Conservation (phyloP, 2,797 vertebrate genomes). For the Nannoperca australis region DNA sequence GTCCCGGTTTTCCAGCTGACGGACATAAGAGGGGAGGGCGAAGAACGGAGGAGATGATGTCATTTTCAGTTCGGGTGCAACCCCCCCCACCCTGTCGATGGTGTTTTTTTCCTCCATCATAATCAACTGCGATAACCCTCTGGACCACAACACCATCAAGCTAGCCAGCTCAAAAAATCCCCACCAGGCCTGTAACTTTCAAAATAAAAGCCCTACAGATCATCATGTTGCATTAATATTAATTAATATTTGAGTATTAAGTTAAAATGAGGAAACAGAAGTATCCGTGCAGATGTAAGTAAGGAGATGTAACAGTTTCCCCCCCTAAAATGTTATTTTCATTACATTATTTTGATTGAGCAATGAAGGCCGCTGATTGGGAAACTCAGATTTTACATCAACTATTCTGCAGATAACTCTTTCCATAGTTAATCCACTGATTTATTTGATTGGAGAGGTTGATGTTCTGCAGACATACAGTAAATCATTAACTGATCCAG, state of each 20-base stretch:
- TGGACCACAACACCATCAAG: slow-evolving; percentile 41
- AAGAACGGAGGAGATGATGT: slow-evolving; percentile 67
- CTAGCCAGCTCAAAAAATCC: slow-evolving; percentile 4
- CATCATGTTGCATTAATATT: background rate
- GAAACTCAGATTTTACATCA: background rate
- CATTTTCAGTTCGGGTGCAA: slow-evolving; percentile 60
- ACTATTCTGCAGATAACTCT: background rate
- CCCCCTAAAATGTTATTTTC: background rate
- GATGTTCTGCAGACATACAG: background rate
- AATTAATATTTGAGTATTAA: too few relatives aligned
- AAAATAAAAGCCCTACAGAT: slow-evolving; percentile 55
- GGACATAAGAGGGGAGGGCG: slow-evolving; percentile 16
- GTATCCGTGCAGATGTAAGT: background rate
- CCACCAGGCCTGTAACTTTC: slow-evolving; percentile 48
- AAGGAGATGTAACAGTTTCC: too few relatives aligned
- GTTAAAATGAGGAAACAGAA: too few relatives aligned
- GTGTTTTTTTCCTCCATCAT: slow-evolving; percentile 30
- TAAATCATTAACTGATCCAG: background rate
- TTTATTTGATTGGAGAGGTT: background rate
- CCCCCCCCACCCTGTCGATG: slow-evolving; percentile 6
- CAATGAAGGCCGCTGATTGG: background rate
- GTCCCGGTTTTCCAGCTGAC: slow-evolving; percentile 56
- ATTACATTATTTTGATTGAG: background rate
- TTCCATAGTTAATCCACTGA: background rate
- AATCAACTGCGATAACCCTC: slow-evolving; percentile 48